These are phyloP conservation scores for Megalonaias nervosa DNA, from an alignment of 1,140 invertebrate species.

Conservation along the genomic window DNA sequence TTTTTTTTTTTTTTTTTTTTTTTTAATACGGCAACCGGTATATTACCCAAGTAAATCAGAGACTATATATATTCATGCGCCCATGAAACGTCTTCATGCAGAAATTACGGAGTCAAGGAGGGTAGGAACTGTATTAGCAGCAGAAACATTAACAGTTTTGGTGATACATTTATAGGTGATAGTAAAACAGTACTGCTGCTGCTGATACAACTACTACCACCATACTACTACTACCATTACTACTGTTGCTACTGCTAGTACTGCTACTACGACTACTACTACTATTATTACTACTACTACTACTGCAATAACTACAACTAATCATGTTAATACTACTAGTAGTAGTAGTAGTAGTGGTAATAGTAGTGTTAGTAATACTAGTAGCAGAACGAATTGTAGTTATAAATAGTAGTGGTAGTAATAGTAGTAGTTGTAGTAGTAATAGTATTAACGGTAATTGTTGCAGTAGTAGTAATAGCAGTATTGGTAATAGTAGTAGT, in stretches of 20 bases:
- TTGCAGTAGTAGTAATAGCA: conserved; percentile 14
- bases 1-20: no score
- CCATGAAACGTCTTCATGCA: no score
- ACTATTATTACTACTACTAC: conserved; percentile 9
- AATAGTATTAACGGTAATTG: not conserved
- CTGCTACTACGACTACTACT: conserved; percentile 6
- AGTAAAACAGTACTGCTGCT: not conserved
- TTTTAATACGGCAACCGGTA: no score
- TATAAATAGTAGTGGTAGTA: conserved; percentile 23
- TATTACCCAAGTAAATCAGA: no score
- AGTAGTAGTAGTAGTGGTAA: conserved; percentile 26
- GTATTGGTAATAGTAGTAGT: conserved; percentile 13
- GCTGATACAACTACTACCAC: not conserved
- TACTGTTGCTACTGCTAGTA: conserved; percentile 6
- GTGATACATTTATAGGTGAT: not conserved
- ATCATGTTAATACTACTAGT: conserved; percentile 19
- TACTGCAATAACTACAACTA: conserved; percentile 21
- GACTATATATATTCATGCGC: no score
- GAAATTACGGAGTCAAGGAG: no score
- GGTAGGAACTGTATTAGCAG: not conserved
- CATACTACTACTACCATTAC: conserved; percentile 5
- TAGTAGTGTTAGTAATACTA: conserved; percentile 27
- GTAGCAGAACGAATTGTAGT: conserved; percentile 26
- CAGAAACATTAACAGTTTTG: not conserved
- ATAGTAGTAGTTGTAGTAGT: conserved; percentile 26